Conservation (phyloP, 1,140 invertebrate genomes). For the Philopotamus ludificatus region DNA sequence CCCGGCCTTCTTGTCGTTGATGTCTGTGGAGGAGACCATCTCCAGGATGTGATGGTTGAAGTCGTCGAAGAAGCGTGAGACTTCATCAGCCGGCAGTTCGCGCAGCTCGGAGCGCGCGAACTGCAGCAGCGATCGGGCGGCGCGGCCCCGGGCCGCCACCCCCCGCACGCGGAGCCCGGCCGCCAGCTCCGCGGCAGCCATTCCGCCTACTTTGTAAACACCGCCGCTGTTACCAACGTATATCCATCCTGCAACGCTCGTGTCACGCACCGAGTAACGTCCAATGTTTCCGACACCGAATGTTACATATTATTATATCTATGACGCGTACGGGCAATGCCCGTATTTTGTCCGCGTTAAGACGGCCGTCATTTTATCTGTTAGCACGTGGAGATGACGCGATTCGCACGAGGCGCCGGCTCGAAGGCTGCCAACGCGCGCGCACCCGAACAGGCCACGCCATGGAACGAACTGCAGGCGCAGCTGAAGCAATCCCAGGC, state of each 20-base stretch:
- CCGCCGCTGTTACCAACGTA: too few species aligned
- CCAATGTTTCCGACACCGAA: too few species aligned
- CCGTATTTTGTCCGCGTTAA: too few species aligned
- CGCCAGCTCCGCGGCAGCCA: constrained; percentile 64
- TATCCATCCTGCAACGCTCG: too few species aligned
- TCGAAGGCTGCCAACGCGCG: constrained; percentile 72
- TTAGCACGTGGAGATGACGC: constrained; percentile 61
- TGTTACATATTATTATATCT: too few species aligned
- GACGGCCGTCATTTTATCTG: too few species aligned
- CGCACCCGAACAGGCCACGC: constrained; percentile 65
- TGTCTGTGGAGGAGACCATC: constrained; percentile 90
- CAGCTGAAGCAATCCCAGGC: constrained; percentile 57
- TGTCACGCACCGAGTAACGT: too few species aligned
- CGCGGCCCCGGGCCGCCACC: constrained; percentile 79
- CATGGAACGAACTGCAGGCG: constrained; percentile 71
- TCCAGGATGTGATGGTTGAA: constrained; percentile 95
- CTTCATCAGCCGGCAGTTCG: constrained; percentile 88
- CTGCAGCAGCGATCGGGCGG: constrained; percentile 82
- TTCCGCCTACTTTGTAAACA: too few species aligned
- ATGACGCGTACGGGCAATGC: too few species aligned
- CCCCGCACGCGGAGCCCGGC: constrained; percentile 84
- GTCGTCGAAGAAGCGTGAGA: constrained; percentile 88
- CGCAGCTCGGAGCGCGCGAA: constrained; percentile 91
- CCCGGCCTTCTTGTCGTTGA: constrained; percentile 93
- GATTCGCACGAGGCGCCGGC: constrained; percentile 71